Evolutionary conservation across 2,888 invertebrate genomes (phyloP).

Genomic region (Himalopsyche japonica): DNA sequence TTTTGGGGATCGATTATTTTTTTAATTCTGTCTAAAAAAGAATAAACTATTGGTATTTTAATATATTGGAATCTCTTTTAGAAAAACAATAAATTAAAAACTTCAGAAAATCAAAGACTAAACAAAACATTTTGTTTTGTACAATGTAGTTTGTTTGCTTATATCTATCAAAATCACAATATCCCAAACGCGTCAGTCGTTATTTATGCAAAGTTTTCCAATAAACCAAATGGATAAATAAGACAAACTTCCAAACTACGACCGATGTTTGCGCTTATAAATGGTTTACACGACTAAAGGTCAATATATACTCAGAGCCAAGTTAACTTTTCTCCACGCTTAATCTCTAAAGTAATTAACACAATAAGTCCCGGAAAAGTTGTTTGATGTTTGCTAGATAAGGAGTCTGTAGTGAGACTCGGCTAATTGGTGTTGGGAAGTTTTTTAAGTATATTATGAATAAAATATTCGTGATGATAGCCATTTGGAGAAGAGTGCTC

Average conservation of each 20-base stretch:
- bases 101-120: too few relatives aligned
- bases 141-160: too few relatives aligned
- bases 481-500: background rate
- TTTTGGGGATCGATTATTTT: too few relatives aligned
- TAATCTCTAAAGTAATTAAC: background rate
- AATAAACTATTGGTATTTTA: too few relatives aligned
- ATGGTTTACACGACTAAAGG: background rate
- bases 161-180: background rate
- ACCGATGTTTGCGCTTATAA: background rate
- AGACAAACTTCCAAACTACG: background rate
- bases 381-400: background rate
- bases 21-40: too few relatives aligned
- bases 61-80: too few relatives aligned
- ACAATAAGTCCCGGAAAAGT: background rate
- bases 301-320: background rate
- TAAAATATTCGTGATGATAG: background rate
- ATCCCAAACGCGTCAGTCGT: background rate
- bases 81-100: too few relatives aligned
- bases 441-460: background rate
- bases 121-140: too few relatives aligned
- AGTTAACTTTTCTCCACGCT: background rate
- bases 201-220: background rate
- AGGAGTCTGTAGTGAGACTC: background rate
- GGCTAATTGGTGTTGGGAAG: background rate
- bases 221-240: constrained; percentile 1